Evolutionary conservation across 2,113 vertebrate genomes (phyloP).

Genomic region (Monopterus albus): DNA sequence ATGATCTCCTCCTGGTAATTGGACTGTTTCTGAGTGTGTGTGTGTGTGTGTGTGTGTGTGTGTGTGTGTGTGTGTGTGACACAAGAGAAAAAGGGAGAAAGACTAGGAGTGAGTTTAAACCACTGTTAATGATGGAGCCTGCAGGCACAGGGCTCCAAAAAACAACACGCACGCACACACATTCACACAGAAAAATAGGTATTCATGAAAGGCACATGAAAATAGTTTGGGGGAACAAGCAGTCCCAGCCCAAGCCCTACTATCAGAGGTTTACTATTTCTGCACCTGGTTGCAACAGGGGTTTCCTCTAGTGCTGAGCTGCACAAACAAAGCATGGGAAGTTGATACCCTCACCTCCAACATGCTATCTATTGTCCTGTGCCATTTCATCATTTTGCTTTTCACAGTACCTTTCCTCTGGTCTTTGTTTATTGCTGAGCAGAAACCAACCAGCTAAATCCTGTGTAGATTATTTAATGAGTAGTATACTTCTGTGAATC

Average conservation of each 20-base stretch:
- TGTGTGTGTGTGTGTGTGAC: not conserved
- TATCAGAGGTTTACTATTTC: conserved; percentile 48
- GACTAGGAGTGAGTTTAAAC: conserved; percentile 3
- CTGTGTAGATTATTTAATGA: not conserved
- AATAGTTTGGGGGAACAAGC: conserved; percentile 31
- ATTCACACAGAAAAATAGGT: conserved; percentile 32
- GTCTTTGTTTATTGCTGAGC: not conserved
- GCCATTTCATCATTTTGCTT: conserved; percentile 18
- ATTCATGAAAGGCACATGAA: conserved; percentile 29
- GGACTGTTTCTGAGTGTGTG: not conserved
- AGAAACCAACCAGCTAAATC: not conserved
- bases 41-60: not conserved
- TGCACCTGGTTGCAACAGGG: conserved; percentile 36
- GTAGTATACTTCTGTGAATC: not conserved
- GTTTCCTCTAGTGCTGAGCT: conserved; percentile 30
- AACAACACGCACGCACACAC: conserved; percentile 4
- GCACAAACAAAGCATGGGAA: conserved; percentile 25
- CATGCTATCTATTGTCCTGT: not conserved
- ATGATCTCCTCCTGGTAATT: conserved; percentile 22
- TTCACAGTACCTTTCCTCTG: not conserved
- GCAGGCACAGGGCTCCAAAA: conserved; percentile 34
- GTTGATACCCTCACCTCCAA: conserved; percentile 23
- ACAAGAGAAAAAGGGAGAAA: not conserved
- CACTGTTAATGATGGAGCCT: conserved; percentile 52
- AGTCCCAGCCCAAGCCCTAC: conserved; percentile 12